A percentile compares a stretch with the other conserved stretches of the same genome.
These are phyloP conservation scores for Graptemys geographica DNA, from an alignment of 2,797 vertebrate species.

Conservation along the genomic window DNA sequence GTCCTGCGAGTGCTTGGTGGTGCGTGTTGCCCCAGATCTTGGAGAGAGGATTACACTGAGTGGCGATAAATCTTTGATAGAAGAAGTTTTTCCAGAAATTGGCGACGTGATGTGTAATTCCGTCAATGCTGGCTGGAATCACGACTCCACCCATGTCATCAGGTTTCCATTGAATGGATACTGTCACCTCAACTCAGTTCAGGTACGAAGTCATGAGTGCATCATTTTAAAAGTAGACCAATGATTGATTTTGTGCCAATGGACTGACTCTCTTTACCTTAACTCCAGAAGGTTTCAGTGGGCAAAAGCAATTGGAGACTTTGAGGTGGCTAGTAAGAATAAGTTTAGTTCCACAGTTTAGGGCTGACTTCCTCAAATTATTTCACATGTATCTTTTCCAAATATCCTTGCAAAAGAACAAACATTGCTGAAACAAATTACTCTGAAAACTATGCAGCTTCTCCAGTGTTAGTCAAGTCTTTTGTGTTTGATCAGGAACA, in stretches of 20 bases:
- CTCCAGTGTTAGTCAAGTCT: background rate
- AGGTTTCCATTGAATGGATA: conserved; percentile 97
- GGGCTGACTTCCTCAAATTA: background rate
- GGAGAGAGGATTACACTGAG: conserved; percentile 97
- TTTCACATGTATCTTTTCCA: fast-evolving
- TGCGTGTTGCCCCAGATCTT: conserved; percentile 95
- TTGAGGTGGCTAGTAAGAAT: background rate
- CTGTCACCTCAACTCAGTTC: conserved; percentile 99
- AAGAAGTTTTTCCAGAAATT: conserved; percentile 97
- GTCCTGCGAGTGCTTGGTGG: conserved; percentile 97
- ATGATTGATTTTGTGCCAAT: background rate
- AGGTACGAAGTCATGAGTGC: conserved; percentile 79
- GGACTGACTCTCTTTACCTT: background rate
- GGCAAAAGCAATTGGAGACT: background rate
- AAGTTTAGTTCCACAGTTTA: background rate
- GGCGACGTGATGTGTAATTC: conserved; percentile 99
- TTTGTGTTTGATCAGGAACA: background rate
- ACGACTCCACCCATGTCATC: conserved; percentile 98
- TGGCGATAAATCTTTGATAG: conserved; percentile 96
- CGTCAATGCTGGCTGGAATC: conserved; percentile 98
- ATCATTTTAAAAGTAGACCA: background rate
- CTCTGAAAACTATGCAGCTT: background rate
- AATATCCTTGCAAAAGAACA: background rate
- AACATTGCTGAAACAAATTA: background rate
- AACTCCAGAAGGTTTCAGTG: fast-evolving